phyloP scores from a whole-genome alignment of 2,113 vertebrate genomes.

The Diadophis punctatus region DNA sequence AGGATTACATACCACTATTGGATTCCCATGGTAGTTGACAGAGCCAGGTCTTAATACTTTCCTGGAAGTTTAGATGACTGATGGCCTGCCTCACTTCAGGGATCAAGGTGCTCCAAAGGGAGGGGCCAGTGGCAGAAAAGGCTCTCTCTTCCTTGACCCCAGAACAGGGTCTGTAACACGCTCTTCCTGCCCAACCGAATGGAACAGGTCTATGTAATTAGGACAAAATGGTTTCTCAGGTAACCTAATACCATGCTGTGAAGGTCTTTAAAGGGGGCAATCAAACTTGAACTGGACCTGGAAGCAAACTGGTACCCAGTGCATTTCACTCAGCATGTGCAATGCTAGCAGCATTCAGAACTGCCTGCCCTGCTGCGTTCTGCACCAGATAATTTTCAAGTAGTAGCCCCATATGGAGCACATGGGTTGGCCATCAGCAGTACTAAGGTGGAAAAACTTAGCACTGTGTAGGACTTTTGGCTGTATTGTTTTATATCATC shows the following conservation, averaged over 20 bases:
- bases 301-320: not conserved
- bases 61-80: not conserved
- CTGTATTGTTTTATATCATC: not conserved
- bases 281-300: not conserved
- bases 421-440: not conserved
- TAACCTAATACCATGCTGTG: not conserved
- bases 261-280: not conserved
- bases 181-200: not conserved
- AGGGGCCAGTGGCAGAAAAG: not conserved
- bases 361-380: not conserved
- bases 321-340: not conserved
- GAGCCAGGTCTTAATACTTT: not conserved
- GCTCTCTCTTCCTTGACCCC: not conserved
- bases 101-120: not conserved
- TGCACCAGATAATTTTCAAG: not conserved
- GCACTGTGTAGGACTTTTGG: not conserved
- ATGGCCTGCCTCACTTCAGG: not conserved
- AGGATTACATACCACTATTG: not conserved
- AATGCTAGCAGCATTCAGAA: not conserved
- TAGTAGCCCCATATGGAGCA: not conserved
- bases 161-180: not conserved
- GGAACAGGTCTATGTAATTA: not conserved
- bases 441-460: not conserved
- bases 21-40: not conserved
- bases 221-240: not conserved